Base-by-base conservation (phyloP, 37 sponge, comb jelly and placozoan genomes). In the Halichondria panicea region DNA sequence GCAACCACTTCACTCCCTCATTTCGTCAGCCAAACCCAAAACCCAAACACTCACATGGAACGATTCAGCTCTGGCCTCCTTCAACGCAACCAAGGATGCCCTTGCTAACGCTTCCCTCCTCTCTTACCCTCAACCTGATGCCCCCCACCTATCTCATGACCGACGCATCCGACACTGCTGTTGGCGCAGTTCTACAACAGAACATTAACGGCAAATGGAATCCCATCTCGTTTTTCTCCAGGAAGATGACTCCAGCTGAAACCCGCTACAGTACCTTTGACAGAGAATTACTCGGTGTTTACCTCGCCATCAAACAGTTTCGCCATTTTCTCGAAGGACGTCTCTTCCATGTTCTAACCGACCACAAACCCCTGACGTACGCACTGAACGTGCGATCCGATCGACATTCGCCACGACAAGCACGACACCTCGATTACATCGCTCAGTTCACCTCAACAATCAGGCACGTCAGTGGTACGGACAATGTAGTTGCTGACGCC, bases 241-340 rank as follows among this genome's bases (percentile, higher is more conserved):
- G 33, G 28, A 80, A 80, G 66, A 15, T 84, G 66, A 58, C 67
- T 36, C 81, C 71, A 1, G 72, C 72, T 53, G 86, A 90, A 60
- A 84, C 75, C 1, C 71, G 72, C 62, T 90, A 90, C 77, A 80
- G 81, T 32, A 80, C 86, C 43, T 84, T 90, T 21, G 86, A 84
- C 66, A 45, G 89, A 4, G 76, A 90, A 39, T 28, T 90, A 13
- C 53, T 90, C 8, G 90, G 81, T 45, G 72, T 75, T 2, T 82
- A 78, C 61, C 69, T 78, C 4, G 68, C 89, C 34, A 82, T 83
- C 63, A 71, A 59, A 55, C 81, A 90, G 27, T 90, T 84, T 52
- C 43, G 77, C 0, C 77, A 90, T 45, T 75, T 84, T 42, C 57
- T 90, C 5, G 86, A 90, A 63, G 81, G 90, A 11, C 33, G 88